A percentile compares a stretch with the other conserved stretches of the same genome.
Evolutionary conservation across 2,888 invertebrate species (phyloP).

Genomic region (Himalopsyche japonica): DNA sequence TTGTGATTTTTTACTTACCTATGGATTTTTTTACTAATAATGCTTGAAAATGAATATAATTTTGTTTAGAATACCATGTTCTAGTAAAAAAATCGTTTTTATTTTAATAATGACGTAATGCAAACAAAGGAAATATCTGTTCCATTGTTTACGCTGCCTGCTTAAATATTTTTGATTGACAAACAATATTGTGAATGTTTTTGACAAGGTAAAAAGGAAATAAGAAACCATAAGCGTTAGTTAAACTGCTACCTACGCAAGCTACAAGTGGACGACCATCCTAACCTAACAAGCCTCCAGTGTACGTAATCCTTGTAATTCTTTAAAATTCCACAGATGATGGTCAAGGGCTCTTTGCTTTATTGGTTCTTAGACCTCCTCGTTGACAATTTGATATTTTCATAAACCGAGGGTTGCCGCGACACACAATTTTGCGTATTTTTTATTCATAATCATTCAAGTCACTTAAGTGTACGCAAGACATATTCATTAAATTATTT

Average conservation of each 20-base stretch:
- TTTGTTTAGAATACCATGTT: too few relatives aligned
- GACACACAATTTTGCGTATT: neutral
- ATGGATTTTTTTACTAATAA: too few relatives aligned
- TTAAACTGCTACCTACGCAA: slow-evolving; percentile 18
- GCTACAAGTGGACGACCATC: slow-evolving; percentile 13
- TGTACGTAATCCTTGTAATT: slow-evolving; percentile 38
- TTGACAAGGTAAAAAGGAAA: neutral
- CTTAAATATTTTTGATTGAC: neutral
- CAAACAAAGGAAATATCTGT: too few relatives aligned
- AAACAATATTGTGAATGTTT: neutral
- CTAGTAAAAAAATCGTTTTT: too few relatives aligned
- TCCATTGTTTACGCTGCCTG: neutral
- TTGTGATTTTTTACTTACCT: too few relatives aligned
- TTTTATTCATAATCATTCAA: too few relatives aligned
- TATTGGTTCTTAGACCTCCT: slow-evolving; percentile 18
- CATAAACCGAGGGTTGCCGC: slow-evolving; percentile 19
- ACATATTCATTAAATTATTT: too few relatives aligned
- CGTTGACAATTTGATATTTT: slow-evolving; percentile 24
- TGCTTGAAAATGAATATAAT: too few relatives aligned
- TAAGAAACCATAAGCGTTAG: neutral
- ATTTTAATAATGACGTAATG: too few relatives aligned
- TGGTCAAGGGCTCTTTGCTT: slow-evolving; percentile 17
- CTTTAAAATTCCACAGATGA: slow-evolving; percentile 35
- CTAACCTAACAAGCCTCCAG: slow-evolving; percentile 34
- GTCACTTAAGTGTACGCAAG: too few relatives aligned